Conservation (phyloP, 2,888 invertebrate genomes). For the Pediacus dermestoides region DNA sequence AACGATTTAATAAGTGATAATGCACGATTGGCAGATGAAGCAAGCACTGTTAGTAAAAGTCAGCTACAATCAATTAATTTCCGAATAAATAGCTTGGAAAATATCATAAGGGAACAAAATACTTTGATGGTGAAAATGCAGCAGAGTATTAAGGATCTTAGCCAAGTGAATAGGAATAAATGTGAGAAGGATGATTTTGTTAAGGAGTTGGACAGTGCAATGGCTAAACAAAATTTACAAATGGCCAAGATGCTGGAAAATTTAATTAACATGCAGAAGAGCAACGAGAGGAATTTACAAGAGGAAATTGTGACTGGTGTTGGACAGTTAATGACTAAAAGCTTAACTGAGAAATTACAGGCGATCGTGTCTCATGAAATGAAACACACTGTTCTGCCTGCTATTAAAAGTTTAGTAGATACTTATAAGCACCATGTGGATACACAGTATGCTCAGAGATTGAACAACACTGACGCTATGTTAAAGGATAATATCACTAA, state of each 20-base stretch:
- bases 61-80: constrained; percentile 40
- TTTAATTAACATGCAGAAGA: constrained; percentile 46
- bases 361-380: constrained; percentile 57
- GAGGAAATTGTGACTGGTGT: constrained; percentile 54
- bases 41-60: constrained; percentile 26
- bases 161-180: constrained; percentile 28
- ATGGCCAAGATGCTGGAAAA: constrained; percentile 46
- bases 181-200: constrained; percentile 34
- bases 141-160: constrained; percentile 36
- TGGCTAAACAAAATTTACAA: constrained; percentile 46
- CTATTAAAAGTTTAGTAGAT: constrained; percentile 67
- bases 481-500: constrained; percentile 78
- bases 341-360: constrained; percentile 53
- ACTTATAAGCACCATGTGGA: constrained; percentile 71
- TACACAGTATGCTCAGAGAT: constrained; percentile 68
- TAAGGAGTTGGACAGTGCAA: constrained; percentile 44
- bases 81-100: constrained; percentile 40
- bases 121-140: constrained; percentile 40
- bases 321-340: constrained; percentile 50
- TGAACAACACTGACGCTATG: constrained; percentile 68
- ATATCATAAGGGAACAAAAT: constrained; percentile 42
- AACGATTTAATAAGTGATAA: constrained; percentile 32
- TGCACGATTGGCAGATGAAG: constrained; percentile 15
- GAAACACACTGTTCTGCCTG: constrained; percentile 53
- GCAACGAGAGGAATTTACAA: constrained; percentile 52